These are phyloP conservation scores for Cistogaster globosa DNA, from an alignment of 2,888 invertebrate genomes.

Conservation along the genomic window DNA sequence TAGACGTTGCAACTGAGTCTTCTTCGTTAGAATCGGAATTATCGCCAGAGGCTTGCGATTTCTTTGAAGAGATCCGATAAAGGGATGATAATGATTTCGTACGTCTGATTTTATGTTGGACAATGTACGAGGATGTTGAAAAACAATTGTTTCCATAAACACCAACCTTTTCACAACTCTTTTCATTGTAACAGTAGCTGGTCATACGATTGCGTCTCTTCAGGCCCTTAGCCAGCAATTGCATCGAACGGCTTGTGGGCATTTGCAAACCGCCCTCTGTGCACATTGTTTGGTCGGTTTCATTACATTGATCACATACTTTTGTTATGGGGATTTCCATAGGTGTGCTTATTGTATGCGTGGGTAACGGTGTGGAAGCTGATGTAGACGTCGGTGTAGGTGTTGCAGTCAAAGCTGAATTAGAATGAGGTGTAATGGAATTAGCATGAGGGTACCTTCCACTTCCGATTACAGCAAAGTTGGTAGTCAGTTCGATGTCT, in stretches of 20 bases:
- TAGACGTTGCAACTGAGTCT: conserved; percentile 58
- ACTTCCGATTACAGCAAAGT: conserved; percentile 9
- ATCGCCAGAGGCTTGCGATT: conserved; percentile 73
- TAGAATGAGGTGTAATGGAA: conserved; percentile 53
- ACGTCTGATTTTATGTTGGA: conserved; percentile 83
- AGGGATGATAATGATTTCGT: conserved; percentile 88
- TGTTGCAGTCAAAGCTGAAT: conserved; percentile 57
- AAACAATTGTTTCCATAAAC: conserved; percentile 80
- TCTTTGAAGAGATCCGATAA: conserved; percentile 76
- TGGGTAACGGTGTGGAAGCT: conserved; percentile 64
- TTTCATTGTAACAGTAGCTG: conserved; percentile 86
- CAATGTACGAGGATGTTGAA: conserved; percentile 71
- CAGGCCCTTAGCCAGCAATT: conserved; percentile 84
- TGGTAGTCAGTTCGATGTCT: conserved; percentile 51
- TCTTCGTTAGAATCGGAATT: conserved; percentile 67
- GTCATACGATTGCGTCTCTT: conserved; percentile 85
- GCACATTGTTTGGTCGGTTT: conserved; percentile 84
- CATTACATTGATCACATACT: conserved; percentile 81
- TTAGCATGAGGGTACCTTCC: conserved; percentile 60
- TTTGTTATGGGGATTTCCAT: conserved; percentile 73
- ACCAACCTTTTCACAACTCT: conserved; percentile 76
- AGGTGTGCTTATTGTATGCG: conserved; percentile 45
- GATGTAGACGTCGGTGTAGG: conserved; percentile 61
- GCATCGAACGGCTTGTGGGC: conserved; percentile 85
- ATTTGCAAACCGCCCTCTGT: conserved; percentile 86